Evolutionary conservation across 2,113 vertebrate genomes (phyloP), one percentile per base, ranked within the genome.

Genomic region (Anolis sagrei): DNA sequence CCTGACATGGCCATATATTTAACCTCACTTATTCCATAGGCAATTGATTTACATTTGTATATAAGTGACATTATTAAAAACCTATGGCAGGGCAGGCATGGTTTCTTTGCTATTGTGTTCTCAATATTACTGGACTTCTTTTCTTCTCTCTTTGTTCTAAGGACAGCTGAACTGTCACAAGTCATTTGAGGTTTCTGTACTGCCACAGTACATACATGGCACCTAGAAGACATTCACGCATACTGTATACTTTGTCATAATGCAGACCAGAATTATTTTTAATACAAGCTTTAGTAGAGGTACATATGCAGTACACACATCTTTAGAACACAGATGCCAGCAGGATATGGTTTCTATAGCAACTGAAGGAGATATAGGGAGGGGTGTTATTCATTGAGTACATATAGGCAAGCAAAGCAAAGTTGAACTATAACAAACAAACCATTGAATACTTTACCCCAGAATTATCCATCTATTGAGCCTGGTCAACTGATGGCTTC

Each of bases 271-370:
- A 73, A 83, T 68, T 0, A 0, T n/a, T 87, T 64, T 21, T 78
- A 49, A 75, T 79, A 73, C 51, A 62, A 72, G 64, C 66, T 77
- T 10, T 19, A 82, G 11, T 61, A 86, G 54, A 88, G 79, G 75
- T 34, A 89, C 80, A 49, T 83, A 87, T 36, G 44, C 80, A 8
- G 2, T 81, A 90, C 85, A 79, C 62, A 34, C 72, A 36, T 88
- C 1, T 69, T 89, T 70, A 90, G 83, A 90, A 76, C 74, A 74
- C 48, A 91, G 69, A 69, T 84, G 89, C 86, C 88, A 82, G 92
- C 89, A 92, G 76, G 87, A 85, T 86, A 81, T 19, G 2, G 95
- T 96, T 96, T 89, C 95, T 92, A 95, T 95, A 90, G 95, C 85
- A 96, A 97, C 95, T 82, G 64, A 89, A 81, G 82, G 79, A 86